Percentiles rank a stretch among this genome's conserved stretches.
These are phyloP conservation scores for Rousettus leschenaultii DNA, from an alignment of 2,113 vertebrate genomes.

Conservation along the genomic window DNA sequence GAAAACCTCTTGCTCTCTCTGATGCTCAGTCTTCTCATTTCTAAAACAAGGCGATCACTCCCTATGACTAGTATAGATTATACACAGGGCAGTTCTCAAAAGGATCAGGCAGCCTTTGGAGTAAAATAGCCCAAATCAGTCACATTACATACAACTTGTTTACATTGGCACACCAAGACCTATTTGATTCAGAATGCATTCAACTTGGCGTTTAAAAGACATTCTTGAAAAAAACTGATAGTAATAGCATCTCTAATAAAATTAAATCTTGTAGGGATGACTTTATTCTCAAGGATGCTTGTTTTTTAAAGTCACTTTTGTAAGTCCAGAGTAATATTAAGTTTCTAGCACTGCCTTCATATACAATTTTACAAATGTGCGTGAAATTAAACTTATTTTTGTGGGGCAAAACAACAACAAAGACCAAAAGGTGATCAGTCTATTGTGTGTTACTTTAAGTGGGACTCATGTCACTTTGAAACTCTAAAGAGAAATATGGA, in stretches of 20 bases:
- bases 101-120: background rate
- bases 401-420: background rate
- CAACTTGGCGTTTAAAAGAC: background rate
- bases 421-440: background rate
- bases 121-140: background rate
- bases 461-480: background rate
- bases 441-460: background rate
- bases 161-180: background rate
- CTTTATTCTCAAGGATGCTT: background rate
- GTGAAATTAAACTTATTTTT: background rate
- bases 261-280: background rate
- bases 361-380: background rate
- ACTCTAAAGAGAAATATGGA: background rate
- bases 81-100: background rate
- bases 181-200: background rate
- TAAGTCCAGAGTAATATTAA: background rate
- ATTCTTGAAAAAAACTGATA: background rate
- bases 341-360: background rate
- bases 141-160: background rate
- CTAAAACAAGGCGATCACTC: background rate
- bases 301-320: background rate
- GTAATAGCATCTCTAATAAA: background rate
- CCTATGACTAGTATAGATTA: background rate
- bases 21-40: background rate
- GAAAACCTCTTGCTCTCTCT: background rate